These are phyloP conservation scores for Dimorphilus gyrociliatus DNA, from an alignment of 2,888 invertebrate species.

Conservation along the genomic window DNA sequence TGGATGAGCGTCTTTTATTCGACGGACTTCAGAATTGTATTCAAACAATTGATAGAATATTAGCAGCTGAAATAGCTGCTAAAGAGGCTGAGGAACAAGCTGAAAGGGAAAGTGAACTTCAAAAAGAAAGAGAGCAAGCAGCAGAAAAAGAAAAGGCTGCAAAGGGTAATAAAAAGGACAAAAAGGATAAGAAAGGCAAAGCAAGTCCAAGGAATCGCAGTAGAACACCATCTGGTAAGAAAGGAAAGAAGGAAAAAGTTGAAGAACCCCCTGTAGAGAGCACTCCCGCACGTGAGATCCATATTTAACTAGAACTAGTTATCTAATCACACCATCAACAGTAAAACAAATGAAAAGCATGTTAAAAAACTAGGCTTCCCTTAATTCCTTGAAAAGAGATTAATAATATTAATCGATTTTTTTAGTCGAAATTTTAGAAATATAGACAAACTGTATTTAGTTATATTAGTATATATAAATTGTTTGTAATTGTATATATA, in stretches of 20 bases:
- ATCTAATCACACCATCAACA: no score
- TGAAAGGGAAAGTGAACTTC: constrained; percentile 19
- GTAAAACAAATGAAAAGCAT: no score
- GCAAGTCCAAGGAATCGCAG: constrained; percentile 25
- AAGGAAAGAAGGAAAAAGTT: constrained; percentile 28
- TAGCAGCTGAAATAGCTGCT: constrained; percentile 23
- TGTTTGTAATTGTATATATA: constrained; percentile 4
- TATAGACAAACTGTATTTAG: no score
- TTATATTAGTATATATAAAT: background rate
- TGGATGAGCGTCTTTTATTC: constrained; percentile 28
- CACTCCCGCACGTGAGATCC: constrained; percentile 8
- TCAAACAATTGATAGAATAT: constrained; percentile 19
- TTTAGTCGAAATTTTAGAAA: no score
- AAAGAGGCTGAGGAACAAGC: constrained; percentile 31
- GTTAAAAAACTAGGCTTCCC: no score
- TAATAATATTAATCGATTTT: no score
- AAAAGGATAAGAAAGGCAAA: constrained; percentile 13
- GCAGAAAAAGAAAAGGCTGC: constrained; percentile 15
- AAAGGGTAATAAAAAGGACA: constrained; percentile 15
- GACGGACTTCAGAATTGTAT: constrained; percentile 22
- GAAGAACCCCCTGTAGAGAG: constrained; percentile 12
- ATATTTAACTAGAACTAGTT: no score
- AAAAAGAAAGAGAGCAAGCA: constrained; percentile 13
- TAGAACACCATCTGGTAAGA: no score
- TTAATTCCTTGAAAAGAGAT: no score